Percentiles rank a stretch among this genome's conserved stretches.
These are phyloP conservation scores for Vultur gryphus DNA, from an alignment of 2,797 vertebrate genomes.

Conservation along the genomic window DNA sequence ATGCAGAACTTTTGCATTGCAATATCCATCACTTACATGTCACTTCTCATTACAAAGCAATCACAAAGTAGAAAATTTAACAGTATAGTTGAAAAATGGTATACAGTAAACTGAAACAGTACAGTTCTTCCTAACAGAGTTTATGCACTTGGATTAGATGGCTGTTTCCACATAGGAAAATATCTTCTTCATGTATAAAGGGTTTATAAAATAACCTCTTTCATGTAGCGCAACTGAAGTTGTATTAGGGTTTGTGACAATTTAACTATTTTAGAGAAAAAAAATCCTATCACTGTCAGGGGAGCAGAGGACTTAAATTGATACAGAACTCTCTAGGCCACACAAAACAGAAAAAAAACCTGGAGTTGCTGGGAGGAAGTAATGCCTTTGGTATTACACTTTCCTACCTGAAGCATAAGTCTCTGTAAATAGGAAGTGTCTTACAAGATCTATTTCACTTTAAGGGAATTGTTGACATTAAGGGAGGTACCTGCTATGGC, in stretches of 20 bases:
- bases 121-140: not conserved
- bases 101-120: not conserved
- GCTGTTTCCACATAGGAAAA: not conserved
- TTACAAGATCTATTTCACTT: not conserved
- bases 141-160: not conserved
- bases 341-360: not conserved
- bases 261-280: not conserved
- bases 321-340: not conserved
- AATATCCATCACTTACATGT: constrained; percentile 5
- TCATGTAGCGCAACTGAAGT: not conserved
- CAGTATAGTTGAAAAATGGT: constrained; percentile 1
- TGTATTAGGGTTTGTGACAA: not conserved
- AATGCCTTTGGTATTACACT: not conserved
- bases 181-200: not conserved
- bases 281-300: not conserved
- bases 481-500: not conserved
- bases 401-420: not conserved
- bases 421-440: not conserved
- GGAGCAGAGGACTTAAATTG: not conserved
- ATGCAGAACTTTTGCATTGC: constrained; percentile 13
- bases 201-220: not conserved
- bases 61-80: constrained; percentile 37
- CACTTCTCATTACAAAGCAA: constrained; percentile 12
- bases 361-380: not conserved
- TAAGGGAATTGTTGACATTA: not conserved